Base-by-base conservation (phyloP, 92 coral and sea anemone genomes). In the Metridium senile region DNA sequence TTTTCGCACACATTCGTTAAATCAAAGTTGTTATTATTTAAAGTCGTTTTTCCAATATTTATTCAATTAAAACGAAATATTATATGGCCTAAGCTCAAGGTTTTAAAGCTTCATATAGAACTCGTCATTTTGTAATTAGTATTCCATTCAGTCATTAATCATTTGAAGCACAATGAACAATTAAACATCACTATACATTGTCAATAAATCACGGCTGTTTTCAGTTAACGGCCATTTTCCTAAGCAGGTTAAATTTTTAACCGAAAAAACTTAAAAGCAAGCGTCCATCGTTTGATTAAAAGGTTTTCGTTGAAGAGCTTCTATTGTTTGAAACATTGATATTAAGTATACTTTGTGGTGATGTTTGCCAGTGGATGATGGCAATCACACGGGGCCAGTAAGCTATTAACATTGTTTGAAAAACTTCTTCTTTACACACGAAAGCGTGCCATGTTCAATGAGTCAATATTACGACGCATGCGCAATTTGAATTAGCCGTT, bases 401-500 rank as follows among this genome's bases (percentile, higher is more conserved):
- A 18, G 58, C 29, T 45, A 53, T 71, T 30, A 29, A 2, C 49
- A 27, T 17, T 71, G 58, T 58, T 17, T 23, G 27, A 19, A 31
- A 23, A 31, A 51, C 20, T 16, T 58, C 19, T 51, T 51, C 46
- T 27, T 47, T 39, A 71, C 76, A 71, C 64, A 53, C 21, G 46
- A 71, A 70, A 53, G 76, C 47, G 76, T 71, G 76, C 35, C 76
- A 54, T 33, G n/a, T 23, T 20, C 1, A 25, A 1, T 54, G 23
- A 54, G 25, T 54, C 25, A 54, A 1, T 71, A 13, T 19, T 10
- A 0, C 35, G 9, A 26, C 58, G 35, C 74, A 69, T 69, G 74
- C 59, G 74, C 54, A 25, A 34, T 67, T 16, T 22, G 31, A 8
- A 45, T 45, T 45, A 17, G 8, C 17, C 8, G 51, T 45, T 45